Percentiles rank a stretch among this genome's conserved stretches.
Evolutionary conservation across 2,888 invertebrate species (phyloP).

Genomic region (Drosophila paramelanica): DNA sequence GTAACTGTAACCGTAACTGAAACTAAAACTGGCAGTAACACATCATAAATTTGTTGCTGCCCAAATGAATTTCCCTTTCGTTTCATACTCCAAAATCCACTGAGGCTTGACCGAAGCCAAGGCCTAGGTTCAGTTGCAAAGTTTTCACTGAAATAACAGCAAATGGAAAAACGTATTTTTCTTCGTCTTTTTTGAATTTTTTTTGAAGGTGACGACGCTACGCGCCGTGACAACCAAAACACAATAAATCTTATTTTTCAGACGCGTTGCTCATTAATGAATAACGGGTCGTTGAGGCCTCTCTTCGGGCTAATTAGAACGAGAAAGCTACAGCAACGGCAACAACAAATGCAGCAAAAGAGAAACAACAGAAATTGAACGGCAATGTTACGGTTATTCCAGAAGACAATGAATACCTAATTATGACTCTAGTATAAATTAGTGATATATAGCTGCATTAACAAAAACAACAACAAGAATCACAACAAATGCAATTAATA

Average conservation of each 20-base stretch:
- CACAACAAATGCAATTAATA: constrained; percentile 49
- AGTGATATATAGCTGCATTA: constrained; percentile 45
- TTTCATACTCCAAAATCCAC: constrained; percentile 40
- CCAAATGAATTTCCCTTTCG: constrained; percentile 58
- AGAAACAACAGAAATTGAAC: constrained; percentile 39
- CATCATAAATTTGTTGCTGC: constrained; percentile 29
- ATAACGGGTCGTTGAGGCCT: constrained; percentile 55
- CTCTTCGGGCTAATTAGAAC: constrained; percentile 56
- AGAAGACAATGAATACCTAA: constrained; percentile 57
- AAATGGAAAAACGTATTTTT: constrained; percentile 37
- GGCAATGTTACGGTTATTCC: constrained; percentile 57
- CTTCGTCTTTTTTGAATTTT: neutral
- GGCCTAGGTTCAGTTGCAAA: constrained; percentile 39
- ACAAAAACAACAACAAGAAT: constrained; percentile 14
- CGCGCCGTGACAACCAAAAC: constrained; percentile 26
- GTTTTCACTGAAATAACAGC: constrained; percentile 49
- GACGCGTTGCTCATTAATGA: constrained; percentile 60
- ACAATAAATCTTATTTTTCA: constrained; percentile 55
- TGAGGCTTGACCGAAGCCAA: constrained; percentile 43
- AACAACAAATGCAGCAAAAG: constrained; percentile 8
- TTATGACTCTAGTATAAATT: constrained; percentile 54
- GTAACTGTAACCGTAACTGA: neutral
- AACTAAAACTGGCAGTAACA: constrained; percentile 17
- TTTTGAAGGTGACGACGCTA: constrained; percentile 41
- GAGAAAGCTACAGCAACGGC: constrained; percentile 41